Evolutionary conservation across 1,140 invertebrate species (phyloP), one percentile per base, ranked within the genome.

Genomic region (Pseudoatta argentina): DNA sequence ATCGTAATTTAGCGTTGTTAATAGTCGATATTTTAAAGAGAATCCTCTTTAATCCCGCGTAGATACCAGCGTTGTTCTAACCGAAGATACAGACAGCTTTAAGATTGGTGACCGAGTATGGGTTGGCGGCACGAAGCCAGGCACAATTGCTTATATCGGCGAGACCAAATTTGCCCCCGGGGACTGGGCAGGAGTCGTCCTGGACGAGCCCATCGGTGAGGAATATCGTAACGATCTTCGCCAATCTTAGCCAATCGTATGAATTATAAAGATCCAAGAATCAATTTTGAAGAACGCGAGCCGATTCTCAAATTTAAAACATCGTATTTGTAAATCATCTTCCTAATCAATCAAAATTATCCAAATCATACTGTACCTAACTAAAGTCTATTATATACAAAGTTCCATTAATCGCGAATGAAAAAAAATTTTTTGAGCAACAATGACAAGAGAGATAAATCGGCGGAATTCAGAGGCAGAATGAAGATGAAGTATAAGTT

Each of bases 81-180:
- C 98, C 44, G 97, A 98, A 94, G 98, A 98, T 94, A 98, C 98
- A 8, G 98, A 99, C 96, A 98, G 98, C 95, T 99, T 99, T 94
- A 99, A 98, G 91, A 98, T 99, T 92, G 99, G 99, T 59, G 98
- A 99, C 93, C 96, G 97, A 89, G 98, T 99, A 89, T 99, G 98
- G 97, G 98, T 99, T 48, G 98, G 98, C 92, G 99, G 99, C 55
- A 97, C 97, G n/a, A 99, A 99, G 93, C 97, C 98, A 5, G 99
- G 99, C 44, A 96, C 97, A 91, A 99, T 99, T 88, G 98, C 99
- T 39, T 99, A 98, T 94, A 98, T 99, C 86, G 99, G 99, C n/a
- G 99, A 99, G 94, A 99, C 99, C 53, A 97, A 98, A 93, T 99
- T 99, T 95, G 99, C 98, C 30, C 97, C 98, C 51, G 99, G 99